Percentiles rank a stretch among this genome's conserved stretches.
These are phyloP conservation scores for Pristiophorus japonicus DNA, from an alignment of 2,113 vertebrate genomes.

Conservation along the genomic window DNA sequence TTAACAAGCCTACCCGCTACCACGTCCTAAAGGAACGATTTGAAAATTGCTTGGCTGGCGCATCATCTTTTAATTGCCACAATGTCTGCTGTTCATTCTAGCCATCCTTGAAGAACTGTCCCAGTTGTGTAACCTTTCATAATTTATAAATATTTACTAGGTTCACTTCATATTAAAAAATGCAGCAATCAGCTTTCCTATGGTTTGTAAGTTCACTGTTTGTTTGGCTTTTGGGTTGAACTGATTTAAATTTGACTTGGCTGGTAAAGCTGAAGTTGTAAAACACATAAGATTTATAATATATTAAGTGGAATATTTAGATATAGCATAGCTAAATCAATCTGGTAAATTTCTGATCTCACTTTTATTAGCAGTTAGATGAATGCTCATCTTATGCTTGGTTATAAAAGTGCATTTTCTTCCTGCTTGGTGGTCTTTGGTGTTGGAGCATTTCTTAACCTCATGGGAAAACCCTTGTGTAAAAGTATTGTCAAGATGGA, in stretches of 20 bases:
- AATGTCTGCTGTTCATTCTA: slow-evolving; percentile 13
- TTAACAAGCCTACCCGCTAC: neutral
- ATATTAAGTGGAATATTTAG: slow-evolving; percentile 36
- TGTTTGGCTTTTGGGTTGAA: slow-evolving; percentile 24
- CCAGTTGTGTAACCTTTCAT: slow-evolving; percentile 10
- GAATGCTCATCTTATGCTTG: slow-evolving; percentile 17
- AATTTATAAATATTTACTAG: slow-evolving; percentile 35
- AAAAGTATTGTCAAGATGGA: slow-evolving; percentile 45
- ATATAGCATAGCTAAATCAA: slow-evolving; percentile 23
- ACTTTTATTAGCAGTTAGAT: slow-evolving; percentile 33
- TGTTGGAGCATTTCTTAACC: slow-evolving; percentile 43
- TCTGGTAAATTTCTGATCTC: slow-evolving; percentile 35
- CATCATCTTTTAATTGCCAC: slow-evolving; percentile 5
- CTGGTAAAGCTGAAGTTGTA: slow-evolving; percentile 32
- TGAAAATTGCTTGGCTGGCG: neutral
- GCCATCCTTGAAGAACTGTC: neutral
- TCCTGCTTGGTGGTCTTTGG: slow-evolving; percentile 45
- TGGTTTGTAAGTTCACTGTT: slow-evolving; percentile 31
- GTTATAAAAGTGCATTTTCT: slow-evolving; percentile 25
- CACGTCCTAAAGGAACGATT: neutral
- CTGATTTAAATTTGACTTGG: slow-evolving; percentile 29
- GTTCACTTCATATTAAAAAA: slow-evolving; percentile 5
- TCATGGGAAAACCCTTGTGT: slow-evolving; percentile 43
- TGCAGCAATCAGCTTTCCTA: slow-evolving; percentile 34
- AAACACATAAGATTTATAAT: slow-evolving; percentile 33